Percentiles rank a stretch among this genome's conserved stretches.
Conservation (phyloP, 1,140 invertebrate species). For the Neuroterus valhalla region DNA sequence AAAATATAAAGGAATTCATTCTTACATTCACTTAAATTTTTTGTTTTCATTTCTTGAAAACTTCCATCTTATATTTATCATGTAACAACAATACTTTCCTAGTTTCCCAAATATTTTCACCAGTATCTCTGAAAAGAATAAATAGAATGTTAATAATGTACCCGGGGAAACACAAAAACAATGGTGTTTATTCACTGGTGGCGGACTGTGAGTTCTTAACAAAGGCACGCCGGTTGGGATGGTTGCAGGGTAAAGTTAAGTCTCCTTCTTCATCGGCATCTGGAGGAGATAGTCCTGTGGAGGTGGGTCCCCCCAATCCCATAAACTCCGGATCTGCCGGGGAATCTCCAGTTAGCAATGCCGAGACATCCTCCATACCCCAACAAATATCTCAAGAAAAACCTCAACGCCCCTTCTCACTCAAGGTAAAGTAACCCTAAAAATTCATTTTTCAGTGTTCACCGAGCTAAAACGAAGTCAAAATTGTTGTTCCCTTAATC, state of each 20-base stretch:
- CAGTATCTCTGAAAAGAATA: too few species aligned
- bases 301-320: slow-evolving; percentile 73
- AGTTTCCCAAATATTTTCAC: too few species aligned
- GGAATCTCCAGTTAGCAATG: slow-evolving; percentile 65
- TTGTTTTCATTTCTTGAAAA: too few species aligned
- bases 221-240: slow-evolving; percentile 74
- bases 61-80: too few species aligned
- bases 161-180: too few species aligned
- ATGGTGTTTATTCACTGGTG: slow-evolving; percentile 50
- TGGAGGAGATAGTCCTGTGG: slow-evolving; percentile 74
- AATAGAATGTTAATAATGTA: too few species aligned
- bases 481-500: neutral
- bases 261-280: slow-evolving; percentile 77
- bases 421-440: slow-evolving; percentile 76
- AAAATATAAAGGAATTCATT: too few species aligned
- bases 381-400: slow-evolving; percentile 74
- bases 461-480: neutral
- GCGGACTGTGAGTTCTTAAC: slow-evolving; percentile 72
- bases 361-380: slow-evolving; percentile 66
- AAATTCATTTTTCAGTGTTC: neutral
- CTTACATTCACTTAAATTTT: too few species aligned
- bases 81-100: too few species aligned
- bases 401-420: slow-evolving; percentile 79
- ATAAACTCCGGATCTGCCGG: slow-evolving; percentile 67
- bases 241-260: slow-evolving; percentile 82